phyloP scores from a whole-genome alignment of 2,888 invertebrate species.

The Cataglyphis rosenhaueri region DNA sequence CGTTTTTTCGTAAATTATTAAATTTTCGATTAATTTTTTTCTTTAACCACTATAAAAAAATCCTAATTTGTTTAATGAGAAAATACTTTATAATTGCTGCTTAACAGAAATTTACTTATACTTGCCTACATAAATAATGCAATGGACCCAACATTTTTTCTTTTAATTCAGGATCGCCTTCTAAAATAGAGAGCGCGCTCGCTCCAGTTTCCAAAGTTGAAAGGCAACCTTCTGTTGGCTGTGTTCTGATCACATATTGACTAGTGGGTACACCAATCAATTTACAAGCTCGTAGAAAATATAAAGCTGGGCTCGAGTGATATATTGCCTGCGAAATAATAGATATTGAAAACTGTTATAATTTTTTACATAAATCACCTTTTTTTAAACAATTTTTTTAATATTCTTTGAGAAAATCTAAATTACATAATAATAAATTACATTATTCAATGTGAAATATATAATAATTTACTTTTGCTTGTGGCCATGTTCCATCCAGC shows the following conservation, averaged over 20 bases:
- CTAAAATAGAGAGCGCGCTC: slow-evolving; percentile 91
- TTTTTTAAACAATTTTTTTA: background rate
- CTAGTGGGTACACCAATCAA: slow-evolving; percentile 91
- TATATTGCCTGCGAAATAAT: slow-evolving; percentile 89
- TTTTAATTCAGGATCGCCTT: slow-evolving; percentile 89
- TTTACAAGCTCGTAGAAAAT: slow-evolving; percentile 93
- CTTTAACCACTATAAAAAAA: background rate
- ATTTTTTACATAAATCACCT: background rate
- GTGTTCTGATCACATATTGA: slow-evolving; percentile 96
- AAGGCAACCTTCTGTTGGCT: slow-evolving; percentile 96
- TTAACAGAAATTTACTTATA: background rate
- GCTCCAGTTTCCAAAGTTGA: slow-evolving; percentile 96
- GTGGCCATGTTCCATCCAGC: slow-evolving; percentile 98
- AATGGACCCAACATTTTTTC: slow-evolving; percentile 92
- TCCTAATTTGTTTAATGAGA: background rate
- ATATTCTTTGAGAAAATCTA: background rate
- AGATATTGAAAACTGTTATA: background rate
- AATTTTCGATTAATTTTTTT: background rate
- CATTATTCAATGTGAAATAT: background rate
- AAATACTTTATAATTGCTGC: background rate
- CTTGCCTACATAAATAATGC: slow-evolving; percentile 91
- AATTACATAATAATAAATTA: background rate
- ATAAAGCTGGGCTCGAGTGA: slow-evolving; percentile 92
- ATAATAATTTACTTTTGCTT: slow-evolving; percentile 89
- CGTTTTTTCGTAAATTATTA: background rate